phyloP scores from a whole-genome alignment of 2,113 vertebrate species.

The Calidris pygmaea region DNA sequence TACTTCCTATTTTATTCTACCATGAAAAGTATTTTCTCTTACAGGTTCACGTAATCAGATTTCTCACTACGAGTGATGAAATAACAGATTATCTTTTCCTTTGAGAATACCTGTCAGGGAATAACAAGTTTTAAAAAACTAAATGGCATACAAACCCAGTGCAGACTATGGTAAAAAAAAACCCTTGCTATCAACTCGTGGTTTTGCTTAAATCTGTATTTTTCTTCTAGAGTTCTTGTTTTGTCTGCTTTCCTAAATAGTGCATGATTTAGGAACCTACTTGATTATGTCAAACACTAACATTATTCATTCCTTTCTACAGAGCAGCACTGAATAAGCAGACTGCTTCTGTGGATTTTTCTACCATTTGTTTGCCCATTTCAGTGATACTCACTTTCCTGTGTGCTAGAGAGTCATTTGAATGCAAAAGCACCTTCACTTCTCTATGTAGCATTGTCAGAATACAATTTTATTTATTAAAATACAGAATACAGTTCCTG shows the following conservation, averaged over 20 bases:
- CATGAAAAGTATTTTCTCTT: neutral
- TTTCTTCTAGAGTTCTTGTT: neutral
- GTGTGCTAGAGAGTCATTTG: neutral
- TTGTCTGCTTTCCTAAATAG: neutral
- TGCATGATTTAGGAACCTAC: neutral
- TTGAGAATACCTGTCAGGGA: neutral
- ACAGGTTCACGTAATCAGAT: neutral
- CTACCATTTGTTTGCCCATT: neutral
- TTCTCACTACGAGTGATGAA: neutral
- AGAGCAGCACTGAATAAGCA: neutral
- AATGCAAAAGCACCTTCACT: neutral
- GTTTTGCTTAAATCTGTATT: neutral
- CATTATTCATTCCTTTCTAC: neutral
- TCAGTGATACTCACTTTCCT: neutral
- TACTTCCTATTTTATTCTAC: neutral
- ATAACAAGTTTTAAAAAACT: neutral
- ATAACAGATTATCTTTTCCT: neutral
- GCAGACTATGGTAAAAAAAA: neutral
- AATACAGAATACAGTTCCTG: neutral
- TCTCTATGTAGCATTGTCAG: neutral
- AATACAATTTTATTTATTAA: neutral
- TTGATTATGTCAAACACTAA: neutral
- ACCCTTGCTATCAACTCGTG: neutral
- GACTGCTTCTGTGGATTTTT: neutral
- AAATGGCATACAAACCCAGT: neutral